Conservation (phyloP, 2,888 invertebrate species). For the Saturnia pavonia region DNA sequence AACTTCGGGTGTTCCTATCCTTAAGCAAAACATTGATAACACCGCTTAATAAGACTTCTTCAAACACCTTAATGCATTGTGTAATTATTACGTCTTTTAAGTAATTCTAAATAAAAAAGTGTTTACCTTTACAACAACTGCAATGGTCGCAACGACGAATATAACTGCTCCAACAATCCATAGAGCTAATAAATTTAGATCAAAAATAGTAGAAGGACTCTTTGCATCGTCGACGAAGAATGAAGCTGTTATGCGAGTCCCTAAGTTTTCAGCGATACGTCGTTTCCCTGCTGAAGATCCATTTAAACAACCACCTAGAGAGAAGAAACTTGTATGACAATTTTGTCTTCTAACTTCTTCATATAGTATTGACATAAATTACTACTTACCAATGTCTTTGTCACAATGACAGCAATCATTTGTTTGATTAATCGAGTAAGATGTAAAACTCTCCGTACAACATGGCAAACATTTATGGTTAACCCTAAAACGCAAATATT, state of each 20-base stretch:
- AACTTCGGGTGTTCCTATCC: too few relatives aligned
- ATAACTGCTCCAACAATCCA: conserved; percentile 52
- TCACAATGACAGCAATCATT: conserved; percentile 86
- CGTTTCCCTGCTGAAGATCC: conserved; percentile 88
- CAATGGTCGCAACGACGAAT: conserved; percentile 48
- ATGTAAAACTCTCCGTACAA: conserved; percentile 81
- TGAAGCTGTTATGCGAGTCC: conserved; percentile 62
- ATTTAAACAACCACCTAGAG: conserved; percentile 86
- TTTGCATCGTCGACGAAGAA: conserved; percentile 63
- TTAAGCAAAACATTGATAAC: too few relatives aligned
- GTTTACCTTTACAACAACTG: conserved; percentile 60
- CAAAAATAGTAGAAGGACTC: conserved; percentile 48
- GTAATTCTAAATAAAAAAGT: not conserved
- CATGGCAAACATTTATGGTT: conserved; percentile 90
- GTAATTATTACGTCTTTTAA: not conserved
- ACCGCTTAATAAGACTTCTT: too few relatives aligned
- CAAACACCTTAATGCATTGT: too few relatives aligned
- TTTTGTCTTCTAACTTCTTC: not conserved
- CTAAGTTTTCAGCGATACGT: conserved; percentile 82
- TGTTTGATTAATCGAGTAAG: conserved; percentile 59
- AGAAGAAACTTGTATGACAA: not conserved
- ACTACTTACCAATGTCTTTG: conserved; percentile 83
- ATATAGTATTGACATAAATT: not conserved
- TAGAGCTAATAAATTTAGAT: conserved; percentile 54
- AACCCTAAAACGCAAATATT: conserved; percentile 60